Conservation (phyloP, 2,797 vertebrate genomes). For the Danio choprae region DNA sequence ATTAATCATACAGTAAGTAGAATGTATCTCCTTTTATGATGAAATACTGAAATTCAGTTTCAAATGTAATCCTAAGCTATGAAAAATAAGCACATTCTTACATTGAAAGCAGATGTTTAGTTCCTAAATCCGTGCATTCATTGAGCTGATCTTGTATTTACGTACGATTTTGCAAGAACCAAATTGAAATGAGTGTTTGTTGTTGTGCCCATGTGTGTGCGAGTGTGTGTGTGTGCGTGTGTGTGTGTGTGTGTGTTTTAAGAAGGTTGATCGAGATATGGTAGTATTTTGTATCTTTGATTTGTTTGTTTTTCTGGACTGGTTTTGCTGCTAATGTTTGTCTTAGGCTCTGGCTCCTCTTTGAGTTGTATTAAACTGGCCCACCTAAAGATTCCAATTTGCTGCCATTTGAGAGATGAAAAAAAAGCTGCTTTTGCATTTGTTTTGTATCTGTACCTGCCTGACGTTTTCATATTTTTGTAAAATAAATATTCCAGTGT, state of each 20-base stretch:
- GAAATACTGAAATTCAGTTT: conserved; percentile 32
- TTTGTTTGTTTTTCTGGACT: conserved; percentile 55
- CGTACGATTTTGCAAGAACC: conserved; percentile 52
- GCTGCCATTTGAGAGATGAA: conserved; percentile 51
- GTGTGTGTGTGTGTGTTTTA: conserved; percentile 8
- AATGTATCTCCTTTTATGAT: conserved; percentile 26
- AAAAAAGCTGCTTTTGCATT: conserved; percentile 68
- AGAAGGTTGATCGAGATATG: conserved; percentile 35
- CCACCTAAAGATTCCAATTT: conserved; percentile 57
- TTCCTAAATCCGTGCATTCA: conserved; percentile 35
- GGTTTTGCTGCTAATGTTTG: conserved; percentile 70
- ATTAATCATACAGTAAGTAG: conserved; percentile 7
- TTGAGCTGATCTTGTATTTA: conserved; percentile 31
- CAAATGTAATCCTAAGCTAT: conserved; percentile 23
- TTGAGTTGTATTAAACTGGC: conserved; percentile 45
- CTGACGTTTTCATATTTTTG: conserved; percentile 67
- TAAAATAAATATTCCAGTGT: conserved; percentile 70
- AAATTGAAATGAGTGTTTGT: conserved; percentile 52
- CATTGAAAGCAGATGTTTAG: conserved; percentile 7
- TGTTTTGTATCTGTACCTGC: conserved; percentile 66
- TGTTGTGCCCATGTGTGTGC: conserved; percentile 32
- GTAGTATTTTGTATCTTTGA: conserved; percentile 34
- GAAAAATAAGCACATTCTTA: conserved; percentile 28
- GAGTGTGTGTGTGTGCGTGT: conserved; percentile 6
- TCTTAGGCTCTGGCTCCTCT: conserved; percentile 62